Conservation (phyloP, 1,140 invertebrate species). For the Musca domestica region DNA sequence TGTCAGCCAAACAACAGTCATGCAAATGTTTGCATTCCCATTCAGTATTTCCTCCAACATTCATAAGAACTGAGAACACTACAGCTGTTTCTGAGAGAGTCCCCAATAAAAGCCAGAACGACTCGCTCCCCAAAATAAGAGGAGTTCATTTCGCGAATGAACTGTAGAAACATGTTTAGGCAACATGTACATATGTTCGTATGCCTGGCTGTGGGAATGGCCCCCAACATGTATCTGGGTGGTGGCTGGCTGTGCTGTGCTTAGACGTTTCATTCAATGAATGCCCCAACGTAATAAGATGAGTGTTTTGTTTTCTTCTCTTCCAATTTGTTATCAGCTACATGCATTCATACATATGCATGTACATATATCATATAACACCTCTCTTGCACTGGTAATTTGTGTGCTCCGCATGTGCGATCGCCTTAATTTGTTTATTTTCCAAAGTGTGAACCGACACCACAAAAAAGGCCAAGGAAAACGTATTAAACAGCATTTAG, state of each 20-base stretch:
- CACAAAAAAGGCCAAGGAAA: too few species aligned
- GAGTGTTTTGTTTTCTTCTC: too few species aligned
- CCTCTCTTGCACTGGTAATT: slow-evolving; percentile 12
- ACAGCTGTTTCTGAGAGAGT: neutral
- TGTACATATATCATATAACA: slow-evolving; percentile 11
- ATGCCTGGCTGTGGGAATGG: too few species aligned
- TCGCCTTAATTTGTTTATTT: slow-evolving; percentile 19
- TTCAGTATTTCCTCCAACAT: neutral
- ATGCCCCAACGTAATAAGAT: neutral
- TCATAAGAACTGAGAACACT: neutral
- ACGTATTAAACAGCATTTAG: slow-evolving; percentile 1
- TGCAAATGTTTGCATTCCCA: neutral
- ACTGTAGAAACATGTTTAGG: too few species aligned
- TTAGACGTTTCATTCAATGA: neutral
- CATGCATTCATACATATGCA: neutral
- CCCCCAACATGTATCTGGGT: neutral
- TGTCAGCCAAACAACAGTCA: neutral
- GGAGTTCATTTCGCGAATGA: too few species aligned
- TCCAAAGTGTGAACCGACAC: slow-evolving; percentile 5
- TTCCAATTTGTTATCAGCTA: too few species aligned
- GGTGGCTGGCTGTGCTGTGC: neutral
- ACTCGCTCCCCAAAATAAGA: too few species aligned
- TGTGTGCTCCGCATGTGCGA: neutral
- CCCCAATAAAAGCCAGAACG: too few species aligned
- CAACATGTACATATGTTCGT: too few species aligned